Evolutionary conservation across 2,113 vertebrate species (phyloP), one percentile per base, ranked within the genome.

Genomic region (Menidia beryllina): DNA sequence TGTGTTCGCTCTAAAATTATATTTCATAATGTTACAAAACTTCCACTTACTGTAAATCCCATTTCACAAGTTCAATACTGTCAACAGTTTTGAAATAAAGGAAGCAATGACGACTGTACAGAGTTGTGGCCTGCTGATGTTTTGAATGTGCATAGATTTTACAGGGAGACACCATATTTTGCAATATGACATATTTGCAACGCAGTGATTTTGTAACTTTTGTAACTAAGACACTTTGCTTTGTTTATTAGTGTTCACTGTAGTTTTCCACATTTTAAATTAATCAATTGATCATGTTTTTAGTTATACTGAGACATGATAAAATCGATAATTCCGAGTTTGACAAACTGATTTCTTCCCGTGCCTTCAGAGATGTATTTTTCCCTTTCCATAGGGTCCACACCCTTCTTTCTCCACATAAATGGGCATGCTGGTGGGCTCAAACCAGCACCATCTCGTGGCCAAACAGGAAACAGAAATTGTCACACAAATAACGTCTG

Each of bases 401-500:
- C 70, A 23, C 69, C 59, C 74, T 78, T 43, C 48, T 54, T 23
- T 43, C 4, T 56, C 67, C 30, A 50, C 10, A 47, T 36, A 66
- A 3, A 57, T 48, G 14, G 48, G n/a, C 27, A 45, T 4, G 10
- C 19, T 47, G 10, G 34, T 7, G 43, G 6, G 4, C 30, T 54
- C 49, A 21, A 39, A 27, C 26, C 83, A 63, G 77, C 76, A 36
- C 88, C 87, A 86, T 69, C 91, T 92, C 26, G 64, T 76, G 91
- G 75, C 52, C 24, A 59, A 1, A 56, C 36, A 25, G 13, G 11
- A 57, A 78, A 54, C 25, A 11, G 6, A 51, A 53, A 65, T n/a
- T 2, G 3, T 34, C 25, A 13, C 15, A 25, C 0, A 15, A 8
- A n/a, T 34, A 25, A 20, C 11, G n/a, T 26, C 7, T 55, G 13